Percentiles rank a stretch among this genome's conserved stretches.
These are phyloP conservation scores for Leptoteleia sp. DNA, from an alignment of 1,140 invertebrate species.

Conservation along the genomic window DNA sequence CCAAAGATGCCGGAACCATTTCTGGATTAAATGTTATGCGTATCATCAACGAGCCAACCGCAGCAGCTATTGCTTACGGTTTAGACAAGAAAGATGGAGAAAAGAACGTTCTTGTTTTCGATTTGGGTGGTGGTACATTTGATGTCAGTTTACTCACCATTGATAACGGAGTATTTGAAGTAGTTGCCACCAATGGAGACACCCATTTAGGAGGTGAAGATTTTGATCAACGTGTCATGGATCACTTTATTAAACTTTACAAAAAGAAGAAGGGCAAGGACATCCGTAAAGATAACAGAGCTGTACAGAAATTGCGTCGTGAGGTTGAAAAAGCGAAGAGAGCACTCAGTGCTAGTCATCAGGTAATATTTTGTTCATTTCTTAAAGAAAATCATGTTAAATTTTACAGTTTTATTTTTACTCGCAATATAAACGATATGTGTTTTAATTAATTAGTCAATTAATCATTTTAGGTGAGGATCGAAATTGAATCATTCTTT, in stretches of 20 bases:
- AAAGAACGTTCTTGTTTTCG: constrained; percentile 99
- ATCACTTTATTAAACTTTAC: constrained; percentile 99
- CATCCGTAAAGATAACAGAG: constrained; percentile 96
- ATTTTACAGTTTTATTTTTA: too few species aligned
- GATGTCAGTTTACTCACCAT: constrained; percentile 99
- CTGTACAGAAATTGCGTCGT: constrained; percentile 97
- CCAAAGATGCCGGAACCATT: constrained; percentile 94
- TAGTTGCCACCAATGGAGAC: constrained; percentile 98
- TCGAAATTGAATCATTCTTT: constrained; percentile 99
- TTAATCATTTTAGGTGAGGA: constrained; percentile 89
- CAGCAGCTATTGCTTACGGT: constrained; percentile 99
- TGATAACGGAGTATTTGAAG: constrained; percentile 97
- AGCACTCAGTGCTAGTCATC: constrained; percentile 96
- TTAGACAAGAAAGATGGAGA: constrained; percentile 99
- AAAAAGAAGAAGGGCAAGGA: constrained; percentile 99
- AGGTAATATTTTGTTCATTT: constrained; percentile 82
- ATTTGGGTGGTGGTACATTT: constrained; percentile 99
- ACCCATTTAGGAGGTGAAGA: constrained; percentile 99
- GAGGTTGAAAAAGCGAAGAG: constrained; percentile 99
- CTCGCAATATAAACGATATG: too few species aligned
- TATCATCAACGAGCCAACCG: constrained; percentile 99
- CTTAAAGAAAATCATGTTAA: too few species aligned
- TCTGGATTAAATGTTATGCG: constrained; percentile 98
- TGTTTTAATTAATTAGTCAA: too few species aligned
- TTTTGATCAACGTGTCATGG: constrained; percentile 99